phyloP scores from a whole-genome alignment of 2,113 vertebrate genomes.

The Phaetusa simplex region DNA sequence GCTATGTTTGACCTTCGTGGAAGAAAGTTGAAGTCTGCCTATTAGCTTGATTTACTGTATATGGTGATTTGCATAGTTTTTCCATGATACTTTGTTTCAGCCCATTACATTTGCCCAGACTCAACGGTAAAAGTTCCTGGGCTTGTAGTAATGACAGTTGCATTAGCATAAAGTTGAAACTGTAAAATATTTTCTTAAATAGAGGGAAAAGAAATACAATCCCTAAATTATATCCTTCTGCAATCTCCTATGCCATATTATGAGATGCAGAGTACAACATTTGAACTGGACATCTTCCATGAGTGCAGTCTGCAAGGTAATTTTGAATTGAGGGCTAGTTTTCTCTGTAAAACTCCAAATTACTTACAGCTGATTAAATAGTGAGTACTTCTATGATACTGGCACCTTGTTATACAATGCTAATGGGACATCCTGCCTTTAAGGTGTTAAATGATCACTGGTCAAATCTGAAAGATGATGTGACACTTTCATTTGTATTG shows the following conservation, averaged over 20 bases:
- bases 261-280: neutral
- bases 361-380: conserved; percentile 21
- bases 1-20: neutral
- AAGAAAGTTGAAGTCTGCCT: conserved; percentile 34
- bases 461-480: neutral
- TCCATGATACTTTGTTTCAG: conserved; percentile 67
- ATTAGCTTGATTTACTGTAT: conserved; percentile 65
- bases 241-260: neutral
- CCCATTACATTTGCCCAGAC: conserved; percentile 54
- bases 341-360: conserved; percentile 19
- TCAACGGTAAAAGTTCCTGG: conserved; percentile 29
- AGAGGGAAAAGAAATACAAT: conserved; percentile 1
- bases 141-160: conserved; percentile 9
- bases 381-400: neutral
- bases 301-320: neutral
- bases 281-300: neutral
- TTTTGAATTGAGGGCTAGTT: neutral
- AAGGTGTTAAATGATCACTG: neutral
- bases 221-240: neutral
- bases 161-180: conserved; percentile 24
- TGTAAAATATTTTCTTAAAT: conserved; percentile 22
- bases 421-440: neutral
- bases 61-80: conserved; percentile 68
- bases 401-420: neutral
- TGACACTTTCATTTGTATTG: neutral